phyloP scores from a whole-genome alignment of 53 echinoderm and acorn worm species.

The Apostichopus leukothele region DNA sequence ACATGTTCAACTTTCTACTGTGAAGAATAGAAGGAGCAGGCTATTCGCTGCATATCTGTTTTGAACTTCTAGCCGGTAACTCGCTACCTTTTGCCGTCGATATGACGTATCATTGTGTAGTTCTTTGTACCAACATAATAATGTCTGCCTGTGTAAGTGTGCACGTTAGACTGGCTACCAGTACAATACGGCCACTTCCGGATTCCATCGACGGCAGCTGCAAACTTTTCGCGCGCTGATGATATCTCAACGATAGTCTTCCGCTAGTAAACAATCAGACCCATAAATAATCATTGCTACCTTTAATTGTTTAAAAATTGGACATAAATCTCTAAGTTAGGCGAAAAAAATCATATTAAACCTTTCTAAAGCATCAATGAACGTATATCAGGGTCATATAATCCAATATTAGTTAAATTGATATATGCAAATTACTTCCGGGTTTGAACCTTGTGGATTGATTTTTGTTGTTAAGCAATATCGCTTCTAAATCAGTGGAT shows the following conservation, averaged over 20 bases:
- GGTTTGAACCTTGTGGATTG: conserved; percentile 57
- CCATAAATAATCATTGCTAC: background rate
- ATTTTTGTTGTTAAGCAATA: conserved; percentile 46
- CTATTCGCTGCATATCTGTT: too few relatives aligned
- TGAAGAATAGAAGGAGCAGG: too few relatives aligned
- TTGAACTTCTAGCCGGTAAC: too few relatives aligned
- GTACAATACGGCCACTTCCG: conserved; percentile 14
- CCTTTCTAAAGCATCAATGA: background rate
- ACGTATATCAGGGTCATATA: background rate
- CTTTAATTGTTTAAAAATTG: too few relatives aligned
- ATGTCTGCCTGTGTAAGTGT: too few relatives aligned
- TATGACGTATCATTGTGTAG: too few relatives aligned
- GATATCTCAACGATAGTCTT: conserved; percentile 7
- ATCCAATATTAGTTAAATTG: background rate
- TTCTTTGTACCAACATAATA: too few relatives aligned
- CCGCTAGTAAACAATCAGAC: conserved; percentile 27
- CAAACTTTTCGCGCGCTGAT: conserved; percentile 45
- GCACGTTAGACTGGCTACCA: background rate
- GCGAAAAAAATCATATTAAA: background rate
- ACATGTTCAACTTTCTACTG: too few relatives aligned
- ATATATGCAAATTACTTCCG: conserved; percentile 90
- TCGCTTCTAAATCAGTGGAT: background rate
- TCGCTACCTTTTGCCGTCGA: too few relatives aligned
- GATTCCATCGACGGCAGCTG: conserved; percentile 30
- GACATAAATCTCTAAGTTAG: too few relatives aligned